Conservation (phyloP, 2,113 vertebrate genomes). For the Rhea americana region DNA sequence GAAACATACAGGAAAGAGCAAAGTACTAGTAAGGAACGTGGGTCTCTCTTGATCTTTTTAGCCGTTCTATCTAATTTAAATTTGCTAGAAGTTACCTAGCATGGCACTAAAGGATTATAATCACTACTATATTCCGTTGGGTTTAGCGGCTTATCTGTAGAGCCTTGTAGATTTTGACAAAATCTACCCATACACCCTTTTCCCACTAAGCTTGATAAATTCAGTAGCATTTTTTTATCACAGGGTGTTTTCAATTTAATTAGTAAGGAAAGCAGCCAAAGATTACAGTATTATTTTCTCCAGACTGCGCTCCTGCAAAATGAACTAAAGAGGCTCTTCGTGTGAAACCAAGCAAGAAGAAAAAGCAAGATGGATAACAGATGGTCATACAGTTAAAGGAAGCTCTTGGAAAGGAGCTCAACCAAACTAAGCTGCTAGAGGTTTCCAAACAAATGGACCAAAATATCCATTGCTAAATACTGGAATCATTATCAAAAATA, state of each 20-base stretch:
- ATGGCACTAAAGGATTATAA: background rate
- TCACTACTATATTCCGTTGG: background rate
- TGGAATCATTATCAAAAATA: background rate
- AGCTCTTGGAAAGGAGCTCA: slow-evolving; percentile 32
- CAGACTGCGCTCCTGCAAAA: slow-evolving; percentile 1
- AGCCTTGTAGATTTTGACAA: slow-evolving; percentile 11
- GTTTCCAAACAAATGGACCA: slow-evolving; percentile 13
- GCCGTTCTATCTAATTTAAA: background rate
- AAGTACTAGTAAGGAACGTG: background rate
- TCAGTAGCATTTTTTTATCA: background rate
- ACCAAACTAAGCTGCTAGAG: slow-evolving; percentile 20
- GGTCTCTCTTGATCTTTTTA: background rate
- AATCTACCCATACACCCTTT: background rate
- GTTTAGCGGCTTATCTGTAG: slow-evolving; percentile 27
- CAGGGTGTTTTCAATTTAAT: background rate
- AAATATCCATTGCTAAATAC: background rate
- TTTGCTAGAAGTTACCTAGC: background rate
- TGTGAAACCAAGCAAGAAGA: background rate
- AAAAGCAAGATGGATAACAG: slow-evolving; percentile 12
- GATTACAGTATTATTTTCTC: background rate
- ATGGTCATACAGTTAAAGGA: slow-evolving; percentile 33
- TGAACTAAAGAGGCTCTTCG: background rate
- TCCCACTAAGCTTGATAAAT: background rate
- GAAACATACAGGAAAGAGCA: background rate
- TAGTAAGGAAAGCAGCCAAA: fast-evolving